phyloP scores from a whole-genome alignment of 2,888 invertebrate species.

The Macaria notata region DNA sequence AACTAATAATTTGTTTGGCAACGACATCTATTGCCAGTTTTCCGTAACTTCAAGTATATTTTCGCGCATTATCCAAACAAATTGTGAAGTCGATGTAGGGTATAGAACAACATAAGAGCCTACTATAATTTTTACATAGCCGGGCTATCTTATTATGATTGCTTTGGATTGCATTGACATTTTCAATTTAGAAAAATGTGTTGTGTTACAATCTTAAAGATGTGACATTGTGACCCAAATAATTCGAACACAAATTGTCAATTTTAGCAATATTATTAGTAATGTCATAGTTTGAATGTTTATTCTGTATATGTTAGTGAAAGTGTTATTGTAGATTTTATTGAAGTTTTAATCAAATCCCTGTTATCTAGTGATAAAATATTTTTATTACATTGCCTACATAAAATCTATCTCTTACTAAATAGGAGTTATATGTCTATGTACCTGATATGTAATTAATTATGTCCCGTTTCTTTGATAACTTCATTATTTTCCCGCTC shows the following conservation, averaged over 20 bases:
- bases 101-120: not conserved
- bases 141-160: constrained; percentile 43
- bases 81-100: constrained; percentile 28
- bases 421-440: constrained; percentile 12
- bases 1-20: constrained; percentile 17
- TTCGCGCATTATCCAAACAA: constrained; percentile 54
- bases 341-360: constrained; percentile 6
- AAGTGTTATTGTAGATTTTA: constrained; percentile 10
- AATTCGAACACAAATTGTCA: constrained; percentile 34
- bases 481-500: not conserved
- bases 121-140: constrained; percentile 31
- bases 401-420: constrained; percentile 1
- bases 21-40: constrained; percentile 37
- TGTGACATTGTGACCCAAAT: constrained; percentile 61
- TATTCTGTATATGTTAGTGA: constrained; percentile 1
- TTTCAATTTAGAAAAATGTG: constrained; percentile 44
- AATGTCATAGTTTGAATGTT: constrained; percentile 4
- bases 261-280: constrained; percentile 29
- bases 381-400: constrained; percentile 25
- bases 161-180: constrained; percentile 60
- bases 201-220: constrained; percentile 46
- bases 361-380: constrained; percentile 34
- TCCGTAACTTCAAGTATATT: constrained; percentile 8
- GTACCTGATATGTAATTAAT: not conserved
- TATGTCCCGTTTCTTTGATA: too few relatives aligned